Base-by-base conservation (phyloP, 2,888 invertebrate species). In the Agapostemon virescens region DNA sequence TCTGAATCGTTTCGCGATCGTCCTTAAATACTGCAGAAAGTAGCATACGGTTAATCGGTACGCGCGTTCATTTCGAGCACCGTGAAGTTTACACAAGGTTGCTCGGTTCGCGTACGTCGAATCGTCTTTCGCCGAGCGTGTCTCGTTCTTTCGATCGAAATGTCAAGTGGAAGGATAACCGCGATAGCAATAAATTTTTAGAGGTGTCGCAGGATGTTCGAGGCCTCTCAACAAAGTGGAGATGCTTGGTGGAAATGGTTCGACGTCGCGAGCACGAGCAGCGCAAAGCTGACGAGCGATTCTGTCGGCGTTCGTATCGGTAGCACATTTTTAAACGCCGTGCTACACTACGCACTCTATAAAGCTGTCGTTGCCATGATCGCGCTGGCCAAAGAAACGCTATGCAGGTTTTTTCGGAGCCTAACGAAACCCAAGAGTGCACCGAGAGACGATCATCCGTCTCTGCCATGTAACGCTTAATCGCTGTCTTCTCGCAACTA, bases 291-390 rank as follows among this genome's bases (percentile, higher is more conserved):
- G 76, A 71, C 77, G 6, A 85, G 73, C n/a, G 88, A 89, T 26
- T 87, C 88, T 17, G 70, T 86, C n/a, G 66, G 88, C 38, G 67
- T 66, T 15, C 83, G 77, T 58, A 69, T 90, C 26, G 87, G 85
- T 49, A 58, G 88, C 38, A 85, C 88, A 20, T 83, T 90, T 61
- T 49, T 89, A 0, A 90, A 90, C 69, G 90, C 90, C 15, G 71
- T 90, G 13, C 49, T 91, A 13, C 90, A 91, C 71, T 92, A 91
- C 76, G 85, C 89, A 26, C 81, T 91, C 7, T 92, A 91, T 64
- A 87, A 87, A 79, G 61, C 88, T 11, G 86, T 87, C 17, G 84
- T 91, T 17, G 76, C 85, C 15, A 45, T 86, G 1, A 86, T 91
- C 68, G 69, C 89, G n/a, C 26, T 88, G 15, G 69, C 84, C 17